phyloP scores from a whole-genome alignment of 2,888 invertebrate genomes.

The Petrolisthes manimaculis region DNA sequence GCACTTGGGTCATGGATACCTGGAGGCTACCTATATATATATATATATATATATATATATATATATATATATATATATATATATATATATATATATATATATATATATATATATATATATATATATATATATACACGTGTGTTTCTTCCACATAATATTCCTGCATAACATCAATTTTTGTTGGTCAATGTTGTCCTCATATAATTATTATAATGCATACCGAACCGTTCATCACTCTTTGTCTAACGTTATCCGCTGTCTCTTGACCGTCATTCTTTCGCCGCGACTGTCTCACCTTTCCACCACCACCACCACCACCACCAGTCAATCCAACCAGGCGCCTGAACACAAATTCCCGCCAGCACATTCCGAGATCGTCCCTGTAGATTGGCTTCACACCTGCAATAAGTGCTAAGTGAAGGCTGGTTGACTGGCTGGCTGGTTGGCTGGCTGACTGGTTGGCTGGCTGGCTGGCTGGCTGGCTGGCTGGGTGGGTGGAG shows the following conservation, averaged over 20 bases:
- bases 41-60: constrained; percentile 12
- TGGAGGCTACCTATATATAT: neutral
- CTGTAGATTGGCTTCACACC: constrained; percentile 35
- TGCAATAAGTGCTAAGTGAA: constrained; percentile 46
- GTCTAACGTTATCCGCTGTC: too few relatives aligned
- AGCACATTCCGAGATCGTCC: constrained; percentile 40
- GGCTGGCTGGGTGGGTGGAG: neutral
- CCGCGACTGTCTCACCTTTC: neutral
- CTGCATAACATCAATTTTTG: too few relatives aligned
- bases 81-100: neutral
- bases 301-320: constrained; percentile 11
- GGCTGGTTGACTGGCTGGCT: constrained; percentile 13
- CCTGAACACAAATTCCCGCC: constrained; percentile 33
- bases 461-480: neutral
- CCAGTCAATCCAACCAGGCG: neutral
- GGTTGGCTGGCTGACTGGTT: too few relatives aligned
- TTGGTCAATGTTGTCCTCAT: too few relatives aligned
- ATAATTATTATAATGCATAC: too few relatives aligned
- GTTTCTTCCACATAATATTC: too few relatives aligned
- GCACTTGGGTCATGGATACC: too few relatives aligned
- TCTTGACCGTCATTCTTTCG: too few relatives aligned
- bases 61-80: neutral
- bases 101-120: neutral
- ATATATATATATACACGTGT: constrained; percentile 4
- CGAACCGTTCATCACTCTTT: too few relatives aligned